Percentiles rank a stretch among this genome's conserved stretches.
phyloP scores from a whole-genome alignment of 2,888 invertebrate genomes.

The Cataglyphis albicans region DNA sequence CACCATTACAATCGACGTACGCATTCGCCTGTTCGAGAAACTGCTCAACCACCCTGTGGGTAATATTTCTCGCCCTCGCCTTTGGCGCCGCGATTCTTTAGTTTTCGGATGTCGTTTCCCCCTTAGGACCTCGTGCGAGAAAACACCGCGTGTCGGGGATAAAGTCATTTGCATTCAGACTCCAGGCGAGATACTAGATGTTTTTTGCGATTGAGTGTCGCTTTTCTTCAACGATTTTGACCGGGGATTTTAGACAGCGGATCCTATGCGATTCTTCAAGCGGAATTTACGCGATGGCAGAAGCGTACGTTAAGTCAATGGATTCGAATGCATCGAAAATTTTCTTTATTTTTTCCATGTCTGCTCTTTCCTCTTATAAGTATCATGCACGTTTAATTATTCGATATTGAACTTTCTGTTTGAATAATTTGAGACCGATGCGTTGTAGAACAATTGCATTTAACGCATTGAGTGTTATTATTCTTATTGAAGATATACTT shows the following conservation, averaged over 20 bases:
- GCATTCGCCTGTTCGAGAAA: conserved; percentile 70
- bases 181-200: conserved; percentile 19
- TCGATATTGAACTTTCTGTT: conserved; percentile 19
- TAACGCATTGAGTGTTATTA: conserved; percentile 19
- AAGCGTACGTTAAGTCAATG: conserved; percentile 27
- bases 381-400: conserved; percentile 6
- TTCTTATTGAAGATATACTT: conserved; percentile 11
- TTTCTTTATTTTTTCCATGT: background rate
- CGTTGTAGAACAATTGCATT: background rate
- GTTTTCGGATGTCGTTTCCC: conserved; percentile 67
- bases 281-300: conserved; percentile 52
- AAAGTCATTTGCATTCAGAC: conserved; percentile 74
- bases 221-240: conserved; percentile 37
- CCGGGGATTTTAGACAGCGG: conserved; percentile 25
- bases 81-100: conserved; percentile 81
- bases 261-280: conserved; percentile 7
- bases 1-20: conserved; percentile 59
- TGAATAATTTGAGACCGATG: conserved; percentile 2
- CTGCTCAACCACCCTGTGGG: conserved; percentile 54
- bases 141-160: conserved; percentile 52
- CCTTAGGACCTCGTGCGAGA: conserved; percentile 13
- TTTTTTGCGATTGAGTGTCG: conserved; percentile 36
- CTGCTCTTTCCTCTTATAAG: background rate
- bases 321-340: conserved; percentile 15
- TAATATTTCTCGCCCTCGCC: conserved; percentile 79